phyloP scores from a whole-genome alignment of 2,888 invertebrate species.

The Proisotoma minuta region DNA sequence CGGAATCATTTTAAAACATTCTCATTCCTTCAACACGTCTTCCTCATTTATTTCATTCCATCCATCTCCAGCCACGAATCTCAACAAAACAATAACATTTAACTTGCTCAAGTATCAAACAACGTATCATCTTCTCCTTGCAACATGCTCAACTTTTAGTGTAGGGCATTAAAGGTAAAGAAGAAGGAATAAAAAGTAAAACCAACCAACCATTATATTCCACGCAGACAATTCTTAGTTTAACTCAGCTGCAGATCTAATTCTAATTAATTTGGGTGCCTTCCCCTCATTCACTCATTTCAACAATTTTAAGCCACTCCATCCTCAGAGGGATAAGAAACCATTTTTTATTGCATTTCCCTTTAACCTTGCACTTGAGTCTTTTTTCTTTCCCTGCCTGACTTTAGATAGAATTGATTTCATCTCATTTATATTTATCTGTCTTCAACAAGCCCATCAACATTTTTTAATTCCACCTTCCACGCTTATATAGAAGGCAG shows the following conservation, averaged over 20 bases:
- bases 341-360: not conserved
- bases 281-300: conserved; percentile 16
- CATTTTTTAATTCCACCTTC: conserved; percentile 11
- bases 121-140: not conserved
- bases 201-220: not conserved
- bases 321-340: not conserved
- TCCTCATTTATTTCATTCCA: too few relatives aligned
- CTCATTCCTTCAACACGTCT: too few relatives aligned
- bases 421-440: conserved; percentile 12
- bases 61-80: too few relatives aligned
- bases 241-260: conserved; percentile 29
- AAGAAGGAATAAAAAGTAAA: not conserved
- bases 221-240: not conserved
- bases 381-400: not conserved
- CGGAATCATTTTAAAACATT: too few relatives aligned
- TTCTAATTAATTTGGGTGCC: conserved; percentile 44
- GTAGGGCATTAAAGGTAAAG: not conserved
- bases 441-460: conserved; percentile 6
- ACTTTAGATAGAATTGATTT: conserved; percentile 8
- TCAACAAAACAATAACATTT: too few relatives aligned
- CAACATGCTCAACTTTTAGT: not conserved
- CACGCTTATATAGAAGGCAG: too few relatives aligned
- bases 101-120: too few relatives aligned
- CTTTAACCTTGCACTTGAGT: conserved; percentile 3
- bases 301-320: not conserved